Evolutionary conservation across 1,140 invertebrate genomes (phyloP), one percentile per base, ranked within the genome.

Genomic region (Aplysia californica): DNA sequence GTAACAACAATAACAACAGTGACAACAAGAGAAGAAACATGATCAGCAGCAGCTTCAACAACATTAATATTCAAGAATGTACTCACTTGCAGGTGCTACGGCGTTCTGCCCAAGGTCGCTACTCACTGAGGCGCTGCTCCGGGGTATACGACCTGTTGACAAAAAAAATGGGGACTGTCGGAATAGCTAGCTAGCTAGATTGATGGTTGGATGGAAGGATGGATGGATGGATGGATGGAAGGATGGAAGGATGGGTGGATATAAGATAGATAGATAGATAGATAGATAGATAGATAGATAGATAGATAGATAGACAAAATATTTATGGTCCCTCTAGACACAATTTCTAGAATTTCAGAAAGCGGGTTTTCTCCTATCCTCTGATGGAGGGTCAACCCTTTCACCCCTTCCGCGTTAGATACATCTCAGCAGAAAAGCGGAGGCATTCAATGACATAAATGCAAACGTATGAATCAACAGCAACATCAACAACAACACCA

Each of bases 41-140:
- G n/a, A n/a, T n/a, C n/a, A n/a, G n/a, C n/a, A n/a, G n/a, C 44
- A 50, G n/a, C n/a, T 50, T 50, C 15, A 50, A 50, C 15, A 15
- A 50, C 44, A 50, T 50, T 50, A 50, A 50, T 61, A 61, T 61
- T 61, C 6, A 41, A 58, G 23, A 35, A 58, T 10, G 50, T 18
- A 79, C 78, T 80, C 78, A 81, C 83, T 83, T 78, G 80, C 67
- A 56, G 79, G 75, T 20, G 66, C 41, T 33, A 77, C 65, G 41
- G 71, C 80, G 80, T 1, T 80, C 64, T 59, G 81, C 70, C 44
- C 79, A 41, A 85, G 75, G 36, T 84, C 84, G 69, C 84, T 85
- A 69, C 82, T 82, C 50, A 85, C 82, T 0, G 84, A 85, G 1
- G 83, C 82, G 50, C 82, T 84, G 67, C 84, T 85, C 21, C 82